These are phyloP conservation scores for Alitta virens DNA, from an alignment of 2,888 invertebrate genomes.

Conservation along the genomic window DNA sequence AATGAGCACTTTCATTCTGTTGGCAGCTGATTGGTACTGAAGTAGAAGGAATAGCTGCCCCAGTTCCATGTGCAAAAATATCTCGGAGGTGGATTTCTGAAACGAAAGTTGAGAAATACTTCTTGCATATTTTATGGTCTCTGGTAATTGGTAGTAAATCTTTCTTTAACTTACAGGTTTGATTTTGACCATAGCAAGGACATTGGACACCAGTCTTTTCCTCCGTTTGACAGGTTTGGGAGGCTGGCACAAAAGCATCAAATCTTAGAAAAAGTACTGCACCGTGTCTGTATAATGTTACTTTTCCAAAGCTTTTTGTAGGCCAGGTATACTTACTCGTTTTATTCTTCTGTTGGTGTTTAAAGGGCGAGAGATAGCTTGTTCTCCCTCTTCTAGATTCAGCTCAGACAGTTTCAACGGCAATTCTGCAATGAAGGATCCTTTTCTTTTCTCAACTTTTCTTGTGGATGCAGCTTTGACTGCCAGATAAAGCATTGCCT, in stretches of 20 bases:
- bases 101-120: constrained; percentile 5
- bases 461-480: neutral
- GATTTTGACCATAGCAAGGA: too few species aligned
- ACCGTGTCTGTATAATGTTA: too few species aligned
- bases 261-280: too few species aligned
- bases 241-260: too few species aligned
- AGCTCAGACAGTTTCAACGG: neutral
- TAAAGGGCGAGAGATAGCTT: neutral
- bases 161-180: too few species aligned
- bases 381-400: neutral
- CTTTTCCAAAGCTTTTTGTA: too few species aligned
- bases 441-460: neutral
- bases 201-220: too few species aligned
- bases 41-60: constrained; percentile 40
- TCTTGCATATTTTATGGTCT: neutral
- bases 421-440: neutral
- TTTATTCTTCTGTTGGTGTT: neutral
- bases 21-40: constrained; percentile 35
- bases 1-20: constrained; percentile 40
- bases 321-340: neutral
- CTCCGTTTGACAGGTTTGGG: too few species aligned
- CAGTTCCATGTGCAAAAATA: constrained; percentile 33
- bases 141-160: too few species aligned
- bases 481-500: neutral
- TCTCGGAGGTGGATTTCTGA: constrained; percentile 37